Percentiles rank a stretch among this genome's conserved stretches.
phyloP scores from a whole-genome alignment of 1,140 invertebrate species.

The Melipona quadrifasciata region DNA sequence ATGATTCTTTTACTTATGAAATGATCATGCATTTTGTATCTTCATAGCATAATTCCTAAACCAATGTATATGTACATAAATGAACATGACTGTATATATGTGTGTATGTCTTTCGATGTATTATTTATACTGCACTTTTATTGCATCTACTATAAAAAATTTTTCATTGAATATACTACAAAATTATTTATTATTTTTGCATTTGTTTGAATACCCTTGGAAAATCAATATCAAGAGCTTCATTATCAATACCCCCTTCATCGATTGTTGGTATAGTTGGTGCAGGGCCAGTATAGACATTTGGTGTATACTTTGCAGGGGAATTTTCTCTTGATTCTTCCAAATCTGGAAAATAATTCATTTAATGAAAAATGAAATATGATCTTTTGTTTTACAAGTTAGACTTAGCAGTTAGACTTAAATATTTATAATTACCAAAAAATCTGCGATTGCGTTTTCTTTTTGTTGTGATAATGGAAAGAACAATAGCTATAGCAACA shows the following conservation, averaged over 20 bases:
- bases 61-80: not conserved
- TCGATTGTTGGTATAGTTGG: constrained; percentile 39
- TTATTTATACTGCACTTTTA: not conserved
- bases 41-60: not conserved
- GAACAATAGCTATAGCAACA: constrained; percentile 70
- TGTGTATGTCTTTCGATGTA: not conserved
- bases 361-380: constrained; percentile 9
- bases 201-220: constrained; percentile 78
- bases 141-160: not conserved
- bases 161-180: constrained; percentile 17
- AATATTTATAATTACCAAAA: constrained; percentile 71
- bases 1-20: constrained; percentile 8
- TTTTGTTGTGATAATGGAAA: constrained; percentile 72
- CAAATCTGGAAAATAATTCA: constrained; percentile 71
- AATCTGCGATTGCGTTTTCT: constrained; percentile 69
- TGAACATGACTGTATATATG: not conserved
- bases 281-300: constrained; percentile 55
- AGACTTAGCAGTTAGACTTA: too few relatives aligned
- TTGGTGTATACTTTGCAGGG: constrained; percentile 69
- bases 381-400: not conserved
- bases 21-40: not conserved
- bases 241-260: constrained; percentile 73
- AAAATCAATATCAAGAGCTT: constrained; percentile 78
- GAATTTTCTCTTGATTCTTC: constrained; percentile 78
- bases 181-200: constrained; percentile 62